phyloP scores from a whole-genome alignment of 2,113 vertebrate species.

The Aptenodytes forsteri region DNA sequence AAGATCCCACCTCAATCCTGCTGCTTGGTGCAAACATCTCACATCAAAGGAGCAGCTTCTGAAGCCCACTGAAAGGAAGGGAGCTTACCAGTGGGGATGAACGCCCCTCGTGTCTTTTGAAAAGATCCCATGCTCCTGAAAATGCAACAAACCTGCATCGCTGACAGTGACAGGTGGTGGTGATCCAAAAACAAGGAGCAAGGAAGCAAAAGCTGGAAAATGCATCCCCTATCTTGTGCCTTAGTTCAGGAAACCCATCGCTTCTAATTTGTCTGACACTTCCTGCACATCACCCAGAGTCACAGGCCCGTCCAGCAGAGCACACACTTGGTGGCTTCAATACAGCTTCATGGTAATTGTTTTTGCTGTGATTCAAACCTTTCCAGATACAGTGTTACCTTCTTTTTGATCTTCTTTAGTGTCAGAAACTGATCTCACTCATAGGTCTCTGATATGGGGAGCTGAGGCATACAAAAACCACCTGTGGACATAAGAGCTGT shows the following conservation, averaged over 20 bases:
- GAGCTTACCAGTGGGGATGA: not conserved
- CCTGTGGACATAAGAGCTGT: not conserved
- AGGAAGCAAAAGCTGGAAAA: not conserved
- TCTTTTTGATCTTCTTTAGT: not conserved
- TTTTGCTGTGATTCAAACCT: not conserved
- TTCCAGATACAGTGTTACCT: not conserved
- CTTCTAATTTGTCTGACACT: not conserved
- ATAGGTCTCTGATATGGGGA: not conserved
- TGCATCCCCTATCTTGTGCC: not conserved
- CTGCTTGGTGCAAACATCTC: not conserved
- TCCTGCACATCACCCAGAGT: not conserved
- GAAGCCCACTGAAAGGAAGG: not conserved
- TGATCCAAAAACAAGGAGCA: not conserved
- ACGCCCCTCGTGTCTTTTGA: rapidly evolving
- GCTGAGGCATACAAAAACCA: not conserved
- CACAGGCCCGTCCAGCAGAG: not conserved
- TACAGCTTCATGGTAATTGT: not conserved
- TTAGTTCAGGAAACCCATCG: not conserved
- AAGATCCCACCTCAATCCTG: not conserved
- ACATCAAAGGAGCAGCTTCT: not conserved
- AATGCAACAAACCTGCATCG: not conserved
- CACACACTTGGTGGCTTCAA: not conserved
- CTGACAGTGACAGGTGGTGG: not conserved
- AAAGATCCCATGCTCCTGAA: not conserved
- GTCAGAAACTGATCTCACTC: not conserved